Evolutionary conservation across 1,140 invertebrate genomes (phyloP).

Genomic region (Drosophila punjabiensis): DNA sequence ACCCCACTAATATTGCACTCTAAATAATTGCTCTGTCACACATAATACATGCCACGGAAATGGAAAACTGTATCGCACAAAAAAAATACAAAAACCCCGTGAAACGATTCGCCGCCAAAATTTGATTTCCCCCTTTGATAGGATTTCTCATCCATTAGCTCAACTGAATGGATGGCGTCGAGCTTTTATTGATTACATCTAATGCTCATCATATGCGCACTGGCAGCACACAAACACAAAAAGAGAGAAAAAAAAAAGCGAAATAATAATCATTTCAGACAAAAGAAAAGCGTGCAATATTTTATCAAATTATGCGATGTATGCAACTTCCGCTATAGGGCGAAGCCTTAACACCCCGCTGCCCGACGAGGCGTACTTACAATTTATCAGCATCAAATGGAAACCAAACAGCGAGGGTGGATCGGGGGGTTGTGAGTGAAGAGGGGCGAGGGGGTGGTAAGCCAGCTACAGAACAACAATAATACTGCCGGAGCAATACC

Average conservation of each 20-base stretch:
- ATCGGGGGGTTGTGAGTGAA: background rate
- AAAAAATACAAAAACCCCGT: conserved; percentile 3
- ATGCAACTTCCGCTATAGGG: conserved; percentile 63
- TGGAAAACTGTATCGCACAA: conserved; percentile 31
- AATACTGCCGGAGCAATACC: conserved; percentile 74
- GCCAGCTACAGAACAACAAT: conserved; percentile 65
- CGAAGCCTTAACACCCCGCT: conserved; percentile 68
- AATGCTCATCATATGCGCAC: conserved; percentile 68
- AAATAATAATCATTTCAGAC: conserved; percentile 56
- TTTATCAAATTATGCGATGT: conserved; percentile 81
- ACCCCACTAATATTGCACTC: conserved; percentile 23
- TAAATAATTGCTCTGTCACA: conserved; percentile 44
- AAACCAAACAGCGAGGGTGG: conserved; percentile 71
- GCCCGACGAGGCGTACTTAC: conserved; percentile 69
- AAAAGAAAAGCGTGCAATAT: conserved; percentile 76
- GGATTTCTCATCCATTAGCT: conserved; percentile 63
- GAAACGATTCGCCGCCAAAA: conserved; percentile 17
- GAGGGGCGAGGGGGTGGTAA: conserved; percentile 23
- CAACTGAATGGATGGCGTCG: conserved; percentile 47
- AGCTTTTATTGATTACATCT: conserved; percentile 75
- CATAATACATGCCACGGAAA: conserved; percentile 23
- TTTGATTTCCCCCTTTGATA: conserved; percentile 51
- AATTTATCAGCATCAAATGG: conserved; percentile 83
- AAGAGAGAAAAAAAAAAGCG: conserved; percentile 25
- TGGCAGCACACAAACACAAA: background rate